These are phyloP conservation scores for Agrochola litura DNA, from an alignment of 2,888 invertebrate species.

Conservation along the genomic window DNA sequence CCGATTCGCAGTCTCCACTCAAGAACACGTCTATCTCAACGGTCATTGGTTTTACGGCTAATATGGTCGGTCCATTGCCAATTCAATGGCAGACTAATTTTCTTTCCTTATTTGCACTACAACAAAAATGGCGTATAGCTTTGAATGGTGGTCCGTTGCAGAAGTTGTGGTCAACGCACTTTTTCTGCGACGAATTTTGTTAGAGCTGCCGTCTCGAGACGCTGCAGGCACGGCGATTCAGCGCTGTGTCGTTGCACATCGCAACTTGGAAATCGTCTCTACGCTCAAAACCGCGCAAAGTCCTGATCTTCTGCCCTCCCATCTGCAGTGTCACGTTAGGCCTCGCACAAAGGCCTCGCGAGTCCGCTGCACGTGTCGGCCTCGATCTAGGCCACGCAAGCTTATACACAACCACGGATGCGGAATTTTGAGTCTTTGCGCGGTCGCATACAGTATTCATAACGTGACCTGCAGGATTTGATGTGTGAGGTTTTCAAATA, in stretches of 20 bases:
- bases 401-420: constrained; percentile 57
- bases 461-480: constrained; percentile 47
- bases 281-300: neutral
- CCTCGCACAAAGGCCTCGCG: constrained; percentile 57
- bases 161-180: too few relatives aligned
- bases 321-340: constrained; percentile 1
- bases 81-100: too few relatives aligned
- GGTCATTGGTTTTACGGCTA: too few relatives aligned
- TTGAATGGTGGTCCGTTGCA: too few relatives aligned
- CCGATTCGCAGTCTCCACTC: too few relatives aligned
- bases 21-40: too few relatives aligned
- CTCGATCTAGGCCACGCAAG: constrained; percentile 57
- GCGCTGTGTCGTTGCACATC: neutral
- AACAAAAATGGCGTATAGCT: too few relatives aligned
- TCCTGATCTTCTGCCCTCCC: constrained; percentile 21
- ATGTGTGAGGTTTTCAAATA: constrained; percentile 50
- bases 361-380: constrained; percentile 51
- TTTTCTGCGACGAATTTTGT: too few relatives aligned
- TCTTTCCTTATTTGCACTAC: too few relatives aligned
- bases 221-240: neutral
- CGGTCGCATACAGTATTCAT: constrained; percentile 49
- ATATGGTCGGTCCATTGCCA: too few relatives aligned
- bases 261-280: neutral
- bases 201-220: neutral
- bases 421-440: constrained; percentile 48